Conservation (phyloP, 2,113 vertebrate species). For the Channa maculata region DNA sequence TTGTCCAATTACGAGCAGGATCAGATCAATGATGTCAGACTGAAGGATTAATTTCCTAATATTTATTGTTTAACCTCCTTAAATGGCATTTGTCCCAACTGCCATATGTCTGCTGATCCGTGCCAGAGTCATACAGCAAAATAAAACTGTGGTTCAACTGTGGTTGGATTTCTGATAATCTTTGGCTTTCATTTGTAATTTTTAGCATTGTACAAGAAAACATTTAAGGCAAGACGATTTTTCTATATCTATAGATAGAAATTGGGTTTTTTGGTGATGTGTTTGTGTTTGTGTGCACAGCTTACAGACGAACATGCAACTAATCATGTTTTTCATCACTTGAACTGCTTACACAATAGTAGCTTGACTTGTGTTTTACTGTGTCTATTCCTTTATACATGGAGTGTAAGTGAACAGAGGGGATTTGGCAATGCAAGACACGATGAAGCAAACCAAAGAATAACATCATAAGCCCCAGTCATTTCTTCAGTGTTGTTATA, state of each 20-base stretch:
- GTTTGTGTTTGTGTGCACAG: too few species aligned
- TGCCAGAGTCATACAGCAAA: too few species aligned
- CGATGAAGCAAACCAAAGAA: conserved; percentile 49
- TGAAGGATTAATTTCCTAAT: neutral
- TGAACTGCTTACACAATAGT: neutral
- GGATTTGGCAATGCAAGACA: conserved; percentile 41
- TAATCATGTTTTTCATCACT: neutral
- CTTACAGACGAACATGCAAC: too few species aligned
- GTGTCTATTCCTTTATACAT: conserved; percentile 23
- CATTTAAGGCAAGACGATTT: too few species aligned
- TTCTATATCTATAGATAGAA: too few species aligned
- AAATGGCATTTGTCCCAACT: neutral
- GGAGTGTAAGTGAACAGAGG: conserved; percentile 20
- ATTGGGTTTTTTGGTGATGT: too few species aligned
- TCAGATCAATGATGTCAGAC: neutral
- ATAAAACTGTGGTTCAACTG: neutral
- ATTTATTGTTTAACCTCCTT: conserved; percentile 5
- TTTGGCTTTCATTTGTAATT: neutral
- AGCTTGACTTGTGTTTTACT: conserved; percentile 6
- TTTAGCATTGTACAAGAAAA: too few species aligned
- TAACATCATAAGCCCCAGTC: conserved; percentile 36
- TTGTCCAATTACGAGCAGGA: conserved; percentile 22
- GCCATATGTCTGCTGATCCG: neutral
- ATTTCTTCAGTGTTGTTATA: conserved; percentile 40
- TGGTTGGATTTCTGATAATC: neutral